A percentile compares a stretch with the other conserved stretches of the same genome.
phyloP scores from a whole-genome alignment of 2,113 vertebrate genomes.

The Hydrolagus affinis region DNA sequence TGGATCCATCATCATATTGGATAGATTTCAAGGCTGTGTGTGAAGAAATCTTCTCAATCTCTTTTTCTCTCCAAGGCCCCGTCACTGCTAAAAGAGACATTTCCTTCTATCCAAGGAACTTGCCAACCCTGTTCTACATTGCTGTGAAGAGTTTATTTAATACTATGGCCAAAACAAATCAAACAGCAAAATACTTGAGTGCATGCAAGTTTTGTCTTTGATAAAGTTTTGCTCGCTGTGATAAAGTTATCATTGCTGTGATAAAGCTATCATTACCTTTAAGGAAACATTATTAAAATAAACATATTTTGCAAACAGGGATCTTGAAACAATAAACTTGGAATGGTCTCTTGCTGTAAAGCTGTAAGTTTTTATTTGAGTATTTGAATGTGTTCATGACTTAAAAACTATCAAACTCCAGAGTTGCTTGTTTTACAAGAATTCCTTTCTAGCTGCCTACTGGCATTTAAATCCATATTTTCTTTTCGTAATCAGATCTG shows the following conservation, averaged over 20 bases:
- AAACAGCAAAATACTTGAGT: neutral
- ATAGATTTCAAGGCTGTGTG: neutral
- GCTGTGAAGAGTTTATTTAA: neutral
- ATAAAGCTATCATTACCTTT: neutral
- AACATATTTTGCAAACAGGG: neutral
- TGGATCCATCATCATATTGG: neutral
- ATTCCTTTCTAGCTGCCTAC: neutral
- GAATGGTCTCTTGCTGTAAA: neutral
- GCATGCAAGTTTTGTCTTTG: no score
- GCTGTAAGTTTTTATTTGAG: neutral
- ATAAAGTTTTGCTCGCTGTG: neutral
- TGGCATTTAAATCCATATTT: neutral
- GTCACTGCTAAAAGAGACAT: neutral
- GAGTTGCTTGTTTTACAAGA: constrained; percentile 21
- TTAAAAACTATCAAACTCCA: constrained; percentile 15
- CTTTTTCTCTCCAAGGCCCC: neutral
- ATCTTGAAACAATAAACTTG: neutral
- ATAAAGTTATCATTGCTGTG: neutral
- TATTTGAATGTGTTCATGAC: neutral
- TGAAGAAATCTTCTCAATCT: neutral
- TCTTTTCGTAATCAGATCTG: constrained; percentile 28
- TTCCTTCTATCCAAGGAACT: neutral
- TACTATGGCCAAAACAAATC: neutral
- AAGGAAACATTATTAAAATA: no score
- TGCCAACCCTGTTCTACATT: neutral